Evolutionary conservation across 2,797 vertebrate genomes (phyloP), one percentile per base, ranked within the genome.

Genomic region (Acanthurus lineatus): DNA sequence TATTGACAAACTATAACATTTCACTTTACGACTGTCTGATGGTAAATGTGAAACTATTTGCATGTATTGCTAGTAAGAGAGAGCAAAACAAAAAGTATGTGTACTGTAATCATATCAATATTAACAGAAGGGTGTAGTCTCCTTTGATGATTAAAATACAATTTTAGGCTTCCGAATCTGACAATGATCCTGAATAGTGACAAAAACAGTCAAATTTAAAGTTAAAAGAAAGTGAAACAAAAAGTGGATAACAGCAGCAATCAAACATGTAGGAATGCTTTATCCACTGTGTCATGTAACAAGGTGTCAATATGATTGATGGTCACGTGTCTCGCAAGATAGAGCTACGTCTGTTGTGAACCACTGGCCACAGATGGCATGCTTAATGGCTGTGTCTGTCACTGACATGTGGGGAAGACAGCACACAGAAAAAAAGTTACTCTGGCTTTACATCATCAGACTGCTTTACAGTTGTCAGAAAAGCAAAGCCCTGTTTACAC

Each of bases 331-430:
- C 77, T 15, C 20, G 48, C 28, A 47, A 38, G 75, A 58, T 58
- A 9, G 49, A 59, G 72, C 52, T 61, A 73, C 71, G 61, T 79
- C 78, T 77, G 81, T 90, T 91, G 82, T 83, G 65, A 87, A 73
- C 88, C 90, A 67, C 70, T 89, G 89, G 86, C 86, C 84, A 87
- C 93, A 95, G 92, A 93, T 94, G 92, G 92, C 86, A 76, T 51
- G 44, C 63, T 87, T 94, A 94, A 94, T 89, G 87, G 81, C 78
- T 69, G 71, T 78, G 91, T 92, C 87, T 89, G 86, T 93, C 91
- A 91, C 86, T 83, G 86, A 87, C 84, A 85, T 69, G 80, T 59
- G 63, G 70, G 52, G 73, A 38, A 76, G 42, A 66, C 40, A 88
- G 68, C 49, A 74, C 77, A 71, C 4, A 77, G 72, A 59, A 68